Evolutionary conservation across 2,113 vertebrate species (phyloP).

Genomic region (Odocoileus virginianus): DNA sequence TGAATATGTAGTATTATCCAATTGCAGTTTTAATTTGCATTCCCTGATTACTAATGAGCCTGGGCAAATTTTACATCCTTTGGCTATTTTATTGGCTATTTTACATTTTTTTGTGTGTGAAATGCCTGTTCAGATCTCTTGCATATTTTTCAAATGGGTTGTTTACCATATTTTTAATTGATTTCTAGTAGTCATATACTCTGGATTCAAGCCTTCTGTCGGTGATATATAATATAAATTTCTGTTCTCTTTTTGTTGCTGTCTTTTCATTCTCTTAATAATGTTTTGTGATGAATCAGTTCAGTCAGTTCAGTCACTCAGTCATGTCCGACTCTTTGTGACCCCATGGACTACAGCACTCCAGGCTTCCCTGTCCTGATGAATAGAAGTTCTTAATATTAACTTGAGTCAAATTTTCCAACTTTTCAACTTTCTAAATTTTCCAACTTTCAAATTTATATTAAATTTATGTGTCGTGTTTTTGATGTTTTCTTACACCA

Average conservation of each 20-base stretch:
- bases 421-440: not conserved
- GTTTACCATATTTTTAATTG: not conserved
- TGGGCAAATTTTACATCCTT: not conserved
- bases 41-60: not conserved
- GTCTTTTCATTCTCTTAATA: not conserved
- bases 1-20: not conserved
- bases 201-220: not conserved
- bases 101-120: not conserved
- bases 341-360: not conserved
- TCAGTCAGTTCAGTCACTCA: not conserved
- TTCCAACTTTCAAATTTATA: not conserved
- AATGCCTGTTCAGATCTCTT: not conserved
- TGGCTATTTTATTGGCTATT: not conserved
- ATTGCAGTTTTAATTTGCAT: conserved; percentile 4
- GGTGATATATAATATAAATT: not conserved
- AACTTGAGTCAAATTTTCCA: not conserved
- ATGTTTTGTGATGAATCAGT: not conserved
- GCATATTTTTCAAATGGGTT: not conserved
- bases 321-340: not conserved
- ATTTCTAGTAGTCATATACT: not conserved
- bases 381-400: not conserved
- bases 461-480: not conserved
- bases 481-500: not conserved
- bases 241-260: not conserved
- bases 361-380: not conserved